These are phyloP conservation scores for Ormyrus labotus DNA, from an alignment of 2,888 invertebrate species.

Conservation along the genomic window DNA sequence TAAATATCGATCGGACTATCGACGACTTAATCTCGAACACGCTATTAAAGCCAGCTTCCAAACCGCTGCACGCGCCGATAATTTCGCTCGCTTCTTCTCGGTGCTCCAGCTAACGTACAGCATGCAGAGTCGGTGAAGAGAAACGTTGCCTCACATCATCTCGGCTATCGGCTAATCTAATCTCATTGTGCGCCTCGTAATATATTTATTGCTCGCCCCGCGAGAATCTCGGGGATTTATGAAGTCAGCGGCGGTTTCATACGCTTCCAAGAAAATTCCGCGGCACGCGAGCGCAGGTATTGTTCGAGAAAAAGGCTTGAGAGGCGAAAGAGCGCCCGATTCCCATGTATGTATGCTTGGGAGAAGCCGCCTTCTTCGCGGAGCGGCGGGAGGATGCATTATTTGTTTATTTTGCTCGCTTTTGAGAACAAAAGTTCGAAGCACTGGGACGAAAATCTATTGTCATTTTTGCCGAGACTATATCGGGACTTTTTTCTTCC, in stretches of 20 bases:
- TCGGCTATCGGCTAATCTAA: slow-evolving; percentile 31
- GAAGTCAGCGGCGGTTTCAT: slow-evolving; percentile 11
- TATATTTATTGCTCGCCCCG: not conserved
- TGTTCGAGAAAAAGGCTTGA: slow-evolving; percentile 37
- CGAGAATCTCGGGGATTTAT: slow-evolving; percentile 17
- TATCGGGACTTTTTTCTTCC: too few species aligned
- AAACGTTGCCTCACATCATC: slow-evolving; percentile 6
- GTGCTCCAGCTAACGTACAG: not conserved
- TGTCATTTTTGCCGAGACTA: too few species aligned
- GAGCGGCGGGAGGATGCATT: too few species aligned
- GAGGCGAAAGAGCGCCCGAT: slow-evolving; percentile 46
- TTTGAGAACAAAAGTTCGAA: too few species aligned
- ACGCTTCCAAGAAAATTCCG: slow-evolving; percentile 40
- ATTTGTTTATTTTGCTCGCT: too few species aligned
- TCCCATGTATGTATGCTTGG: slow-evolving; percentile 24
- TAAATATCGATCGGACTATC: not conserved
- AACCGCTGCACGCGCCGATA: not conserved
- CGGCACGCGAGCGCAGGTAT: slow-evolving; percentile 20
- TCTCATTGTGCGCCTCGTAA: slow-evolving; percentile 24
- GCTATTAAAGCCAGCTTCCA: slow-evolving; percentile 2
- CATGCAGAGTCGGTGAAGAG: not conserved
- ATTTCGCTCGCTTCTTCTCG: not conserved
- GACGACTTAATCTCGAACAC: slow-evolving; percentile 23
- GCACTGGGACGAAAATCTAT: too few species aligned
- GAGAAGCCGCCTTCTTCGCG: not conserved